phyloP scores from a whole-genome alignment of 2,797 vertebrate genomes.

The Phyllotis vaccarum region DNA sequence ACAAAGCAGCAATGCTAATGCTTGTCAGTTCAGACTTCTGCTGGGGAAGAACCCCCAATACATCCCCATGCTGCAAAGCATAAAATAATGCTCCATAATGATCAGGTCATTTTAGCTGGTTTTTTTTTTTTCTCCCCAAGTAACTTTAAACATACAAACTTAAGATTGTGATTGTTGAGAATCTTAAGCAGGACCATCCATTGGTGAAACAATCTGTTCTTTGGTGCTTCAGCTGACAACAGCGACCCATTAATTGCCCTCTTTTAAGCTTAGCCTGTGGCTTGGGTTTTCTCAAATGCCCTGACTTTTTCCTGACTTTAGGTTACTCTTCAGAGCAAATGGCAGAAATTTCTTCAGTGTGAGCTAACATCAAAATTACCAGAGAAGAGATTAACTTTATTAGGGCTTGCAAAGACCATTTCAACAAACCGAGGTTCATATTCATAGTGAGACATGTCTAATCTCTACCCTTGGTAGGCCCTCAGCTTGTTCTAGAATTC shows the following conservation, averaged over 20 bases:
- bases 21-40: slow-evolving; percentile 20
- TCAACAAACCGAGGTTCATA: background rate
- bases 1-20: slow-evolving; percentile 7
- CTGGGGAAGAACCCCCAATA: slow-evolving; percentile 47
- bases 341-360: background rate
- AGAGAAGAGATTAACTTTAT: background rate
- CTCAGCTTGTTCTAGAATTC: background rate
- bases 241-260: background rate
- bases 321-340: background rate
- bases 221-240: background rate
- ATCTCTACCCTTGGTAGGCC: background rate
- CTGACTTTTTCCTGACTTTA: background rate
- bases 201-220: background rate
- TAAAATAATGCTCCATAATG: background rate
- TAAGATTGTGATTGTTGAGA: background rate
- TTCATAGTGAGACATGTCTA: background rate
- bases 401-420: background rate
- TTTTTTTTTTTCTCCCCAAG: background rate
- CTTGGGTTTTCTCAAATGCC: background rate
- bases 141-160: background rate
- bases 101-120: background rate
- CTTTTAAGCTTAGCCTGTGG: background rate
- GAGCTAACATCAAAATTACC: background rate
- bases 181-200: background rate
- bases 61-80: background rate